Percentiles rank a stretch among this genome's conserved stretches.
These are phyloP conservation scores for Pristiophorus japonicus DNA, from an alignment of 2,113 vertebrate genomes.

Conservation along the genomic window DNA sequence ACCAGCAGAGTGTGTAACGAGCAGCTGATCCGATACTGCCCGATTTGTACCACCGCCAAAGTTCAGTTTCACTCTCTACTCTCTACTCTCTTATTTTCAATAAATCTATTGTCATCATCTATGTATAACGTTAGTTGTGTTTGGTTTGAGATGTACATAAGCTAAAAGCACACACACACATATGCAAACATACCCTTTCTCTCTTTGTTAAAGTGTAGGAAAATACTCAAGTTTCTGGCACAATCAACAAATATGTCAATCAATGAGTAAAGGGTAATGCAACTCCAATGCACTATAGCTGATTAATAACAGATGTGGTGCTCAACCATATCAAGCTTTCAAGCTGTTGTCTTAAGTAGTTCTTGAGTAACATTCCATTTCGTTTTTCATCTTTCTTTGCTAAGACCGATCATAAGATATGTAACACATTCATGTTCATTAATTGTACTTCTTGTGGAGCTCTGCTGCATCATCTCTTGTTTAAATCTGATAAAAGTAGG, in stretches of 20 bases:
- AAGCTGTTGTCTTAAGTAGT: background rate
- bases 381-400: background rate
- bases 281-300: background rate
- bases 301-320: constrained; percentile 11
- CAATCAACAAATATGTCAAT: background rate
- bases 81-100: background rate
- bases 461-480: background rate
- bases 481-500: background rate
- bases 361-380: background rate
- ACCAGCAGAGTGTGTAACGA: background rate
- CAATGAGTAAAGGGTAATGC: background rate
- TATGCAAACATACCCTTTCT: background rate
- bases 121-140: background rate
- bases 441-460: background rate
- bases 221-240: background rate
- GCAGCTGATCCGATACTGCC: background rate
- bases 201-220: background rate
- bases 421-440: background rate
- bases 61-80: background rate
- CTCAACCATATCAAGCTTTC: background rate
- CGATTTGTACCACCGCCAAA: background rate
- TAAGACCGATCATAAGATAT: background rate
- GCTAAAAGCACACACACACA: background rate
- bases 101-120: background rate
- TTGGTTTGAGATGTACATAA: background rate